Evolutionary conservation across 2,888 invertebrate genomes (phyloP).

Genomic region (Ophion costatus): DNA sequence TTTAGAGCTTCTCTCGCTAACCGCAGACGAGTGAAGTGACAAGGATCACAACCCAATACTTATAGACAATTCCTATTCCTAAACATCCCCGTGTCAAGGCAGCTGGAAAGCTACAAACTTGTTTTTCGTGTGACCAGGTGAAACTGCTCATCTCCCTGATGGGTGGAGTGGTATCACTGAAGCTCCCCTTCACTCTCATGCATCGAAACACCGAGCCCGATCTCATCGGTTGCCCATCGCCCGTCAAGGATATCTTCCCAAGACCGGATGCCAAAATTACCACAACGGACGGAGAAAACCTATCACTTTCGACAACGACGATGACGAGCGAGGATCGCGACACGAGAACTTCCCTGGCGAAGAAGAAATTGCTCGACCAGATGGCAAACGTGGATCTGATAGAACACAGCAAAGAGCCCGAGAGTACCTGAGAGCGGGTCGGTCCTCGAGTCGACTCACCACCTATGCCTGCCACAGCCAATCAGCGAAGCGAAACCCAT

Average conservation of each 20-base stretch:
- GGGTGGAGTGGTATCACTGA: constrained; percentile 91
- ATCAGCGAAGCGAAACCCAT: constrained; percentile 66
- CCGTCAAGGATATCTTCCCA: constrained; percentile 66
- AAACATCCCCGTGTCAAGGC: background rate
- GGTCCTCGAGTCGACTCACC: constrained; percentile 75
- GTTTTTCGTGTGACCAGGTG: constrained; percentile 82
- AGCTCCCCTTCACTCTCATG: constrained; percentile 92
- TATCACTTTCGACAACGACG: constrained; percentile 11
- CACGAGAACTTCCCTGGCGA: constrained; percentile 41
- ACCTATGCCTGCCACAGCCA: constrained; percentile 68
- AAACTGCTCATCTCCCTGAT: constrained; percentile 92
- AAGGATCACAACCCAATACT: too few relatives aligned
- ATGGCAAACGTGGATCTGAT: constrained; percentile 77
- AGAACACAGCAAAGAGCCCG: constrained; percentile 76
- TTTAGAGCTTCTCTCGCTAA: too few relatives aligned
- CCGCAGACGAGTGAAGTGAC: too few relatives aligned
- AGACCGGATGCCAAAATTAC: constrained; percentile 50
- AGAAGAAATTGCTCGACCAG: constrained; percentile 61
- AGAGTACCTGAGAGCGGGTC: constrained; percentile 79
- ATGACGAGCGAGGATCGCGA: constrained; percentile 38
- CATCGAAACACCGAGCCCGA: constrained; percentile 89
- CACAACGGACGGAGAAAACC: constrained; percentile 62
- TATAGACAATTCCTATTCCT: background rate
- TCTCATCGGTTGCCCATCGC: constrained; percentile 84
- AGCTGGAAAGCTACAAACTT: background rate